Percentiles rank a stretch among this genome's conserved stretches.
Conservation (phyloP, 1,140 invertebrate genomes). For the Galendromus occidentalis region DNA sequence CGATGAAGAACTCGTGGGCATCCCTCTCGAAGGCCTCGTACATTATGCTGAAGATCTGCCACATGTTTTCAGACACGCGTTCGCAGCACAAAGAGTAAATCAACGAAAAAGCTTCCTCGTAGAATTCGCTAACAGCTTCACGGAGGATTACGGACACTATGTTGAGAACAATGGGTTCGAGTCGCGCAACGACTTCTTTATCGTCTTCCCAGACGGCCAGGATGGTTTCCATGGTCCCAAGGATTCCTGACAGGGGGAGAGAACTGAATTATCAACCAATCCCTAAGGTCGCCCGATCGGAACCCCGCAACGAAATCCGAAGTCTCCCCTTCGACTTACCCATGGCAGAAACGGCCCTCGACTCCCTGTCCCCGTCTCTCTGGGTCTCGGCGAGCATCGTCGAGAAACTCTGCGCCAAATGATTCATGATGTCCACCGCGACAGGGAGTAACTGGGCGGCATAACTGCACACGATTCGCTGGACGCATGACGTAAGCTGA, state of each 20-base stretch:
- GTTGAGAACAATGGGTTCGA: conserved; percentile 82
- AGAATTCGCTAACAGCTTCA: conserved; percentile 74
- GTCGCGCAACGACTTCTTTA: conserved; percentile 51
- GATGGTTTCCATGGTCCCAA: conserved; percentile 90
- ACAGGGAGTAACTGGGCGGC: conserved; percentile 74
- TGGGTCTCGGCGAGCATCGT: conserved; percentile 42
- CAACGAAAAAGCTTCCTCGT: conserved; percentile 80
- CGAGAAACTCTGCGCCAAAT: conserved; percentile 76
- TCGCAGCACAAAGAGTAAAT: conserved; percentile 77
- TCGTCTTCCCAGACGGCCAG: conserved; percentile 83
- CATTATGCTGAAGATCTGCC: conserved; percentile 77
- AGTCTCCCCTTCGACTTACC: too few species aligned
- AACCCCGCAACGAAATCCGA: too few species aligned
- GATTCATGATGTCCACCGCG: conserved; percentile 81
- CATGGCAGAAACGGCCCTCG: conserved; percentile 93
- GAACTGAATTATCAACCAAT: background rate
- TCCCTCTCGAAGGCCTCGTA: conserved; percentile 79
- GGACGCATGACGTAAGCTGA: conserved; percentile 83
- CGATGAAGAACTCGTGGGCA: conserved; percentile 88
- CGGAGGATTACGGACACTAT: conserved; percentile 72
- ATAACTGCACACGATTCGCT: conserved; percentile 82
- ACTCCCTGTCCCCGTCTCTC: conserved; percentile 62
- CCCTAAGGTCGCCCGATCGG: too few species aligned
- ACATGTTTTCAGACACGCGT: conserved; percentile 75
- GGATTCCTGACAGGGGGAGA: conserved; percentile 21